Conservation (phyloP, 1,140 invertebrate genomes). For the Gyrodactylus salaris region DNA sequence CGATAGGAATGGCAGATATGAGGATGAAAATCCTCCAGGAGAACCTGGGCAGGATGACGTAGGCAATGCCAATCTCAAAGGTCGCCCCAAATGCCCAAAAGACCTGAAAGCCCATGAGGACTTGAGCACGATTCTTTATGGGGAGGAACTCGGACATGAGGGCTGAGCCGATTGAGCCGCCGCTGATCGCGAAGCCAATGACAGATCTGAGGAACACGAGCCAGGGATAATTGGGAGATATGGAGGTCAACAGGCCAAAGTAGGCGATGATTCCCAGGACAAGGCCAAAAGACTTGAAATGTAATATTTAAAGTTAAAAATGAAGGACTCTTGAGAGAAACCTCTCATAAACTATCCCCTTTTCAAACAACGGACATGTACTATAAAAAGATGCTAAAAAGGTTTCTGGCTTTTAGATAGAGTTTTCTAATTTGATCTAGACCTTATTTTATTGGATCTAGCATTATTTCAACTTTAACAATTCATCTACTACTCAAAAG, state of each 20-base stretch:
- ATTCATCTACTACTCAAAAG: too few relatives aligned
- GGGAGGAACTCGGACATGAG: constrained; percentile 66
- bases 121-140: constrained; percentile 53
- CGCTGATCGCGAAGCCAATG: constrained; percentile 69
- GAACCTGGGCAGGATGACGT: constrained; percentile 50
- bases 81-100: constrained; percentile 20
- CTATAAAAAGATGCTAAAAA: too few relatives aligned
- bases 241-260: constrained; percentile 46
- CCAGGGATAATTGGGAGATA: constrained; percentile 54
- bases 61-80: constrained; percentile 34
- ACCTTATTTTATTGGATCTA: too few relatives aligned
- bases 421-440: too few relatives aligned
- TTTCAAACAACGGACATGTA: too few relatives aligned
- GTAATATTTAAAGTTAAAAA: neutral
- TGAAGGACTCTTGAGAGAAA: too few relatives aligned
- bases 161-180: constrained; percentile 60
- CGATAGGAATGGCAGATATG: constrained; percentile 45
- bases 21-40: constrained; percentile 60
- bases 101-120: constrained; percentile 48
- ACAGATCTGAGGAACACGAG: constrained; percentile 44
- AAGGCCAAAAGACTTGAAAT: neutral
- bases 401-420: too few relatives aligned
- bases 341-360: too few relatives aligned
- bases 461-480: too few relatives aligned
- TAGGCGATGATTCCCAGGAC: constrained; percentile 23